These are phyloP conservation scores for Cynopterus brachyotis DNA, from an alignment of 2,113 vertebrate species.

Conservation along the genomic window DNA sequence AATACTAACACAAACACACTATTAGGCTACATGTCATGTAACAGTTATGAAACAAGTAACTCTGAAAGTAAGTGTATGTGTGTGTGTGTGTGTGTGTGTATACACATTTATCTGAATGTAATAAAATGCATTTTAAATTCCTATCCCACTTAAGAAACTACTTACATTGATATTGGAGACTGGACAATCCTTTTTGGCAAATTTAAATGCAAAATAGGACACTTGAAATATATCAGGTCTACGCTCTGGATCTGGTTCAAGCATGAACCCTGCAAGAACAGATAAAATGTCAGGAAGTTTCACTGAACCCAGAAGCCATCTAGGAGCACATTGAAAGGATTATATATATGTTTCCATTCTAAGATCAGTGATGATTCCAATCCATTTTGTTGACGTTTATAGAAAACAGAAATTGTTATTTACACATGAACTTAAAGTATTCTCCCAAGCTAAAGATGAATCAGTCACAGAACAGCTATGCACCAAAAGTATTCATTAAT, in stretches of 20 bases:
- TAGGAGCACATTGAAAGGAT: neutral
- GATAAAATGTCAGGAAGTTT: slow-evolving; percentile 11
- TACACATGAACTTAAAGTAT: neutral
- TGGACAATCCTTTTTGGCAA: slow-evolving; percentile 94
- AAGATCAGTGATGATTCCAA: neutral
- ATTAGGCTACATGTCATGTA: neutral
- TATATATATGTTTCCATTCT: neutral
- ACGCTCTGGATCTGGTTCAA: slow-evolving; percentile 94
- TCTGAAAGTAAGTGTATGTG: neutral
- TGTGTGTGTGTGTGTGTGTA: no score
- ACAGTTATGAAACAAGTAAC: neutral
- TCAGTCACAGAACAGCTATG: neutral
- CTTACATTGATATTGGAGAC: slow-evolving; percentile 97
- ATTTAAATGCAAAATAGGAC: slow-evolving; percentile 95
- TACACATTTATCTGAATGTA: neutral
- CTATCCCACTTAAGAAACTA: slow-evolving; percentile 57
- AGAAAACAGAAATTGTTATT: slow-evolving; percentile 18
- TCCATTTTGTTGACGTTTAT: neutral
- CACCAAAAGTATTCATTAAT: neutral
- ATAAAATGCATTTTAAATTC: neutral
- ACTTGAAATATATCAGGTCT: slow-evolving; percentile 99
- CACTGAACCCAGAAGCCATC: neutral
- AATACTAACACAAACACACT: neutral
- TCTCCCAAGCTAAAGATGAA: neutral
- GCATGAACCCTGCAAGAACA: slow-evolving; percentile 93